phyloP scores from a whole-genome alignment of 2,113 vertebrate genomes.

The Xiphias gladius region DNA sequence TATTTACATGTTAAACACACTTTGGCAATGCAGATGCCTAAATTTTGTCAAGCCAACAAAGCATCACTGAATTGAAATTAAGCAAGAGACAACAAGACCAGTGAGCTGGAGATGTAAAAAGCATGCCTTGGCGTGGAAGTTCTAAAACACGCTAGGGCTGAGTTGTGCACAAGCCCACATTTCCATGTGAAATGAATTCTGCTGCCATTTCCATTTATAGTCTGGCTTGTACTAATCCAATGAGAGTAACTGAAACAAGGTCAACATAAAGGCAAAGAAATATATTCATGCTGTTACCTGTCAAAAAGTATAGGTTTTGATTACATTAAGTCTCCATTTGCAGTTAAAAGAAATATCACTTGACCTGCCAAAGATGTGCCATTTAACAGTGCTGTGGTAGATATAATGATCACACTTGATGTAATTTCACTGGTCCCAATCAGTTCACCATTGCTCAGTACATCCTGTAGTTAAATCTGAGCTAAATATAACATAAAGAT shows the following conservation, averaged over 20 bases:
- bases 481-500: neutral
- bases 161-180: constrained; percentile 16
- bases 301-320: neutral
- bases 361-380: neutral
- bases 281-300: neutral
- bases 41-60: constrained; percentile 16
- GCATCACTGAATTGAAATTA: constrained; percentile 1
- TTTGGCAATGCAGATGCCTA: constrained; percentile 13
- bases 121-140: neutral
- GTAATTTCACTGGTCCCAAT: neutral
- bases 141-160: neutral
- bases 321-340: neutral
- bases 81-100: constrained; percentile 1
- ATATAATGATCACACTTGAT: neutral
- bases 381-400: neutral
- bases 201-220: constrained; percentile 6
- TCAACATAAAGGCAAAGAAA: constrained; percentile 1
- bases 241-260: neutral
- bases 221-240: neutral
- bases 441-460: neutral
- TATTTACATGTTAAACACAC: constrained; percentile 46
- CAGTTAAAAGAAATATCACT: neutral
- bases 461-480: neutral
- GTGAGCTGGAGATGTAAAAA: neutral
- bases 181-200: constrained; percentile 50